phyloP scores from a whole-genome alignment of 2,888 invertebrate species.

The Dione juno region DNA sequence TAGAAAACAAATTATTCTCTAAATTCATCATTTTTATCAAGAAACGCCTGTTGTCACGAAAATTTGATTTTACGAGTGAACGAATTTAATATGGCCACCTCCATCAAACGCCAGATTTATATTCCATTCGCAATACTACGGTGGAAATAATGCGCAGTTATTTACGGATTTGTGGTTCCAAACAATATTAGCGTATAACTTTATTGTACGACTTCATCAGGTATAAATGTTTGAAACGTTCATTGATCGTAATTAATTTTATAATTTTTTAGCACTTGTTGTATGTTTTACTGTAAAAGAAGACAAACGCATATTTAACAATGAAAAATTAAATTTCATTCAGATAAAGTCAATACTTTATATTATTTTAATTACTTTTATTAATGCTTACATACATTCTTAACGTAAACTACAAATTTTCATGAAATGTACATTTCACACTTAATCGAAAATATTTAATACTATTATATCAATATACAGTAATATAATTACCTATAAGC shows the following conservation, averaged over 20 bases:
- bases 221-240: neutral
- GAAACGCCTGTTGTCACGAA: conserved; percentile 60
- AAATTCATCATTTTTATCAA: conserved; percentile 53
- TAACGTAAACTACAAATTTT: too few species aligned
- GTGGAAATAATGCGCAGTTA: conserved; percentile 31
- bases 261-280: neutral
- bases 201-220: conserved; percentile 16
- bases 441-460: too few species aligned
- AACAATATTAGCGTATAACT: conserved; percentile 20
- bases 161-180: conserved; percentile 26
- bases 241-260: too few species aligned
- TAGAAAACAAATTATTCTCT: conserved; percentile 3
- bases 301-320: neutral
- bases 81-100: conserved; percentile 59
- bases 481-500: too few species aligned
- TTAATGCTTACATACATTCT: too few species aligned
- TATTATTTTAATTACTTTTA: too few species aligned
- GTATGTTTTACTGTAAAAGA: too few species aligned
- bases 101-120: conserved; percentile 42
- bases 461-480: too few species aligned
- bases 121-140: conserved; percentile 30
- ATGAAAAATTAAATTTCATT: neutral
- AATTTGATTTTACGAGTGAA: conserved; percentile 69
- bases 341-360: too few species aligned
- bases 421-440: too few species aligned